Evolutionary conservation across 2,797 vertebrate species (phyloP), one percentile per base, ranked within the genome.

Genomic region (Craterocephalus amniculus): DNA sequence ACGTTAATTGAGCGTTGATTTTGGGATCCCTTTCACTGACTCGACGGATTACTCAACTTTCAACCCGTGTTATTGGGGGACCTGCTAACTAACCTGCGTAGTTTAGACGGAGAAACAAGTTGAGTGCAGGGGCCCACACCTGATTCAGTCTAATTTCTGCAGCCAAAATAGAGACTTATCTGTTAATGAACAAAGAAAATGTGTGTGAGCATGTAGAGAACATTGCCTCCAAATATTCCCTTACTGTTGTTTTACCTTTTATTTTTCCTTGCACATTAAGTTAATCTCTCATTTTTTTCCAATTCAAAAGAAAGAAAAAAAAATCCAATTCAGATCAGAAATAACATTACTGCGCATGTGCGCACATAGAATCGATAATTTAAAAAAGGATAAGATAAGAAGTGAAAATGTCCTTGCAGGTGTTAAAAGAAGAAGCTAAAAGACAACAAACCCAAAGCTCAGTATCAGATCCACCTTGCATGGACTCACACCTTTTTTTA

Each of bases 1-100:
- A 80, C 78, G 88, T 74, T 93, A 93, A 94, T 92, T 92, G 91
- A 93, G 91, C 93, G 90, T 86, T 87, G 89, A 89, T 90, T 92
- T 83, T 79, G 73, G 89, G 87, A 89, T 93, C 91, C 91, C 93
- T 94, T 94, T 94, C 92, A 91, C 93, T 92, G 76, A 80, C 87
- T 79, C 70, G 43, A 74, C 48, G 79, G 85, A 85, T 90, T 85
- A 84, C 80, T 87, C 80, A 72, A 66, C 76, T 75, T 84, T 73
- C 78, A 74, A 55, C 69, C 78, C 43, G 10, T 58, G 67, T 71
- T 81, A 35, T 57, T 45, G 67, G 60, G 29, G 31, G 66, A 68
- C 76, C 68, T 75, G 49, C 27, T n/a, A 49, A 24, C 27, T 55
- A 55, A 55, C 24, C 34, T 40, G 13, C 16, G 45, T 26, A 45